These are phyloP conservation scores for Alouatta palliata DNA, from an alignment of 2,113 vertebrate species.

Conservation along the genomic window DNA sequence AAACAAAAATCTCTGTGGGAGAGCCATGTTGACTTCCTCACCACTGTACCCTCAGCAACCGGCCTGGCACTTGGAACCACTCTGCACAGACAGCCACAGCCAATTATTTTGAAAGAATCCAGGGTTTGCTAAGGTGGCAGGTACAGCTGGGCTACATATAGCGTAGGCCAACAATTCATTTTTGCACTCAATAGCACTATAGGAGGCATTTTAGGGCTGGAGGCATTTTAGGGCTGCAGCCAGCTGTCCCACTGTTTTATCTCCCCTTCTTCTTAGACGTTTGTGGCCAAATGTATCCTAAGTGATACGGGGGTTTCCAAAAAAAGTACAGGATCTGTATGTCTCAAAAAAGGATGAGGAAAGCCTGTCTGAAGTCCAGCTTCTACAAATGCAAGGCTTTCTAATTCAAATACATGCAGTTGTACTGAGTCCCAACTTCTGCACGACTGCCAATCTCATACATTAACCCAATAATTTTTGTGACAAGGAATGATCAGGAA, in stretches of 20 bases:
- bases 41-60: not conserved
- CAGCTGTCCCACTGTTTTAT: not conserved
- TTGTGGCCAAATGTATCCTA: not conserved
- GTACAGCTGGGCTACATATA: not conserved
- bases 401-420: not conserved
- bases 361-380: not conserved
- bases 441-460: not conserved
- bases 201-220: not conserved
- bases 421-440: not conserved
- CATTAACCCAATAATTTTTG: not conserved
- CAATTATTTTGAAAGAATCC: not conserved
- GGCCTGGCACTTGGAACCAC: not conserved
- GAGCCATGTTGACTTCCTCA: not conserved
- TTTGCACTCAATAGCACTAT: not conserved
- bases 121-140: not conserved
- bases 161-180: not conserved
- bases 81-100: not conserved
- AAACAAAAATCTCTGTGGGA: too few species aligned
- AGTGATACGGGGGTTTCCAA: not conserved
- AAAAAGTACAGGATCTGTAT: not conserved
- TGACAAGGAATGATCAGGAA: not conserved
- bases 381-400: not conserved
- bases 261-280: not conserved
- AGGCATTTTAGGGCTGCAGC: not conserved
- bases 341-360: not conserved